Evolutionary conservation across 1,140 invertebrate species (phyloP), one percentile per base, ranked within the genome.

Genomic region (Globodera rostochiensis): DNA sequence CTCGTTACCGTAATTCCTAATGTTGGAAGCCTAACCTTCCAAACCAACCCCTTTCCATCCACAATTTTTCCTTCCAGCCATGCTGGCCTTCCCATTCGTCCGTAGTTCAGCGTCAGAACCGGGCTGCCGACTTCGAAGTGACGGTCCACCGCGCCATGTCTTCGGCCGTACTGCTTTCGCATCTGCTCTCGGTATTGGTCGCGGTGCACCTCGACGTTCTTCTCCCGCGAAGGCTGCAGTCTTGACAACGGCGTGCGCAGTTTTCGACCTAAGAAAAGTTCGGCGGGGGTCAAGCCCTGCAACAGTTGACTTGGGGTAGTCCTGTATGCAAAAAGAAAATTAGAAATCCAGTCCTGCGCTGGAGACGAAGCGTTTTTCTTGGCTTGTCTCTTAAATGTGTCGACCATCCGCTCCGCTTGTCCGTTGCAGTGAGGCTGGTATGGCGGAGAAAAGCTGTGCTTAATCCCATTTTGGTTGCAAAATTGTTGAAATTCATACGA

Each of bases 261-360:
- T 77, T 36, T 66, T 77, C 77, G 6, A n/a, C 77, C 77, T 73
- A 78, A 60, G 77, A 78, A 78, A 36, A 78, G 46, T 78, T 78
- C 77, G 9, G 77, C 77, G 25, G 77, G 77, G 13, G 77, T 0
- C 60, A 9, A 73, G n/a, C 21, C 60, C 21, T 78, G 46, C n/a
- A 78, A 25, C 60, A 67, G 25, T 21, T 45, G n/a, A 78, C 60
- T 78, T 0, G 77, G 77, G 36, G 77, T 78, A 21, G 77, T 25
- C 21, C 77, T 45, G 60, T 78, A 78, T 19, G 77, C 75, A 21
- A 57, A 74, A 8, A 78, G 46, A 67, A n/a, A 78, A 46, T 78
- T 74, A 21, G 25, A 21, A 74, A 78, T 67, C 46, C 53, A 78
- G 15, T 46, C 3, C 73, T 45, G 7, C 21, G 3, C 73, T 4